phyloP scores from a whole-genome alignment of 2,797 vertebrate genomes.

The Taenioides sp. region DNA sequence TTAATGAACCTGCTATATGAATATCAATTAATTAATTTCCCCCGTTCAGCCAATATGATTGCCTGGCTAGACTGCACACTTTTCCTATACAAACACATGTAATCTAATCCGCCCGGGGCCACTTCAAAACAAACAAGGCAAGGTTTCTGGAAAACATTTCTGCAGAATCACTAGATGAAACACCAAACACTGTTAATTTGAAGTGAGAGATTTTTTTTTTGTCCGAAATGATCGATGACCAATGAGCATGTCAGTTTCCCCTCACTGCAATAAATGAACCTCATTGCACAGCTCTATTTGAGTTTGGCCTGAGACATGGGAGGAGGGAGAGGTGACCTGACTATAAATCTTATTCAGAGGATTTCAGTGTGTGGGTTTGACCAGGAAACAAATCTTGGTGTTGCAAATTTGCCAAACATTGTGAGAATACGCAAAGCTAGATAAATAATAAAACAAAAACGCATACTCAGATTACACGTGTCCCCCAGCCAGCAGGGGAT shows the following conservation, averaged over 20 bases:
- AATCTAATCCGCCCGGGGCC: not conserved
- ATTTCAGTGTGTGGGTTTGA: not conserved
- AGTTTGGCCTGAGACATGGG: not conserved
- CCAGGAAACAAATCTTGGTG: not conserved
- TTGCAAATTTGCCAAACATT: not conserved
- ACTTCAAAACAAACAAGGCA: not conserved
- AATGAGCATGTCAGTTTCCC: not conserved
- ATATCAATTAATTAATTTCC: too few relatives aligned
- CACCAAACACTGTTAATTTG: not conserved
- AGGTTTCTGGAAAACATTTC: not conserved
- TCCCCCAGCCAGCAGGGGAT: not conserved
- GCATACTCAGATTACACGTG: constrained; percentile 11
- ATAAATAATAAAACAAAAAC: constrained; percentile 9
- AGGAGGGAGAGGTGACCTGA: not conserved
- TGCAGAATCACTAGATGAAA: not conserved
- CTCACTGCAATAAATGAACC: not conserved
- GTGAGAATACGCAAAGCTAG: not conserved
- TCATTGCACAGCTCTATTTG: not conserved
- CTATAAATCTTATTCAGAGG: not conserved
- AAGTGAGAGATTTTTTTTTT: not conserved
- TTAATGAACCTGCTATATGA: too few relatives aligned
- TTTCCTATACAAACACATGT: not conserved
- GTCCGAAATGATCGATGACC: not conserved
- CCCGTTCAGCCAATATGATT: not conserved
- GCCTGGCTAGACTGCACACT: not conserved